These are phyloP conservation scores for Tautogolabrus adspersus DNA, from an alignment of 2,113 vertebrate species.

Conservation along the genomic window DNA sequence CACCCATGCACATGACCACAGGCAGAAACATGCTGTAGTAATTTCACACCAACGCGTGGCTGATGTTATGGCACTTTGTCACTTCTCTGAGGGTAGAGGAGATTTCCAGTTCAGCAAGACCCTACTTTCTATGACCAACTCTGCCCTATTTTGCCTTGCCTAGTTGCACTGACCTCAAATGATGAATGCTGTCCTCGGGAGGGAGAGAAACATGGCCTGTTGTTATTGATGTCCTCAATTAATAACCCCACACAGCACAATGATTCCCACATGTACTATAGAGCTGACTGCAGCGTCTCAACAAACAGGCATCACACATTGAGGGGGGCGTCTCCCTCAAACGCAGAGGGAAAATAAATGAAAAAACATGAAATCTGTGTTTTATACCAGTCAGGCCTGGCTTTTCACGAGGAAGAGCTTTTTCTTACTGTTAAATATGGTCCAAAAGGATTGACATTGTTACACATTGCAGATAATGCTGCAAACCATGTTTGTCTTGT, in stretches of 20 bases:
- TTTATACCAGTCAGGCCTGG: neutral
- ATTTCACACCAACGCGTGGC: conserved; percentile 69
- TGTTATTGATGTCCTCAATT: conserved; percentile 84
- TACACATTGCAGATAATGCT: neutral
- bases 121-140: conserved; percentile 68
- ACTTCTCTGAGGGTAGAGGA: conserved; percentile 45
- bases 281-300: conserved; percentile 33
- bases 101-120: conserved; percentile 61
- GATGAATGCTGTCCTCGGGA: conserved; percentile 79
- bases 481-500: neutral
- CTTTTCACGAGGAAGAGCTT: neutral
- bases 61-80: conserved; percentile 72
- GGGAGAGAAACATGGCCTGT: conserved; percentile 62
- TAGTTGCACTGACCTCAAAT: conserved; percentile 76
- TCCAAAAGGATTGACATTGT: neutral
- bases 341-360: conserved; percentile 14
- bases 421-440: neutral
- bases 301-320: conserved; percentile 18
- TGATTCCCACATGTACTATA: conserved; percentile 44
- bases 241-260: conserved; percentile 69
- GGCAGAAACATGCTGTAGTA: conserved; percentile 67
- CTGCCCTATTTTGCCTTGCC: conserved; percentile 77
- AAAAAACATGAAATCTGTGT: neutral
- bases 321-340: neutral
- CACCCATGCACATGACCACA: conserved; percentile 63